Evolutionary conservation across 2,113 vertebrate genomes (phyloP).

Genomic region (Chionomys nivalis): DNA sequence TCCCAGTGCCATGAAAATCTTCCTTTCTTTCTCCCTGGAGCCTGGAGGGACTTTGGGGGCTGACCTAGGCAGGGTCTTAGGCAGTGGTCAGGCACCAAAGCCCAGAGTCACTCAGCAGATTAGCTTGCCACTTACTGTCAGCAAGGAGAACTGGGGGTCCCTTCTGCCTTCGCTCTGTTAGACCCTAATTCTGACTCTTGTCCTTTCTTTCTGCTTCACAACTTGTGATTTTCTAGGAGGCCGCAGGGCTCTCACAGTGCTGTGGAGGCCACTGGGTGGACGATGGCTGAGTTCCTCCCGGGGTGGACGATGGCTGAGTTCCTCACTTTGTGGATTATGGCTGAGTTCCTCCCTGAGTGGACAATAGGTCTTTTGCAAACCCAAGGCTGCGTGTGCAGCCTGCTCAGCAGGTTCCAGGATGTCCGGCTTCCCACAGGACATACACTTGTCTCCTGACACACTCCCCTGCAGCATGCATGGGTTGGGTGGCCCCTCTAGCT

Average conservation of each 20-base stretch:
- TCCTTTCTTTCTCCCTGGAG: neutral
- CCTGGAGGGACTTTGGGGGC: neutral
- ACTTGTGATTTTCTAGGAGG: neutral
- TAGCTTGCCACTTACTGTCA: neutral
- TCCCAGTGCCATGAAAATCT: fast-evolving
- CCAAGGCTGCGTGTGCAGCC: neutral
- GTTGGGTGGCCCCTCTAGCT: neutral
- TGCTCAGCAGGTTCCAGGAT: neutral
- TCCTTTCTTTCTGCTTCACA: neutral
- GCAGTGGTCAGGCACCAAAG: neutral
- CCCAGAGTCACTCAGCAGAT: neutral
- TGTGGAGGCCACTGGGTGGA: no score
- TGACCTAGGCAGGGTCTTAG: neutral
- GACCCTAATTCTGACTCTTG: fast-evolving
- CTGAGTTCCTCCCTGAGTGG: no score
- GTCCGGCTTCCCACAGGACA: no score
- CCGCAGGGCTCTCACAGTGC: fast-evolving
- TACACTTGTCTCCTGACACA: neutral
- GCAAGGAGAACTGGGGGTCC: neutral
- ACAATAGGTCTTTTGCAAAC: neutral
- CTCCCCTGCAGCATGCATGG: neutral
- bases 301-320: no score
- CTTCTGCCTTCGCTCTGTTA: no score
- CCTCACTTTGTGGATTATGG: no score
- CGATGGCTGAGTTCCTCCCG: no score